phyloP scores from a whole-genome alignment of 2,888 invertebrate species.

The Hirtodrosophila cameraria region DNA sequence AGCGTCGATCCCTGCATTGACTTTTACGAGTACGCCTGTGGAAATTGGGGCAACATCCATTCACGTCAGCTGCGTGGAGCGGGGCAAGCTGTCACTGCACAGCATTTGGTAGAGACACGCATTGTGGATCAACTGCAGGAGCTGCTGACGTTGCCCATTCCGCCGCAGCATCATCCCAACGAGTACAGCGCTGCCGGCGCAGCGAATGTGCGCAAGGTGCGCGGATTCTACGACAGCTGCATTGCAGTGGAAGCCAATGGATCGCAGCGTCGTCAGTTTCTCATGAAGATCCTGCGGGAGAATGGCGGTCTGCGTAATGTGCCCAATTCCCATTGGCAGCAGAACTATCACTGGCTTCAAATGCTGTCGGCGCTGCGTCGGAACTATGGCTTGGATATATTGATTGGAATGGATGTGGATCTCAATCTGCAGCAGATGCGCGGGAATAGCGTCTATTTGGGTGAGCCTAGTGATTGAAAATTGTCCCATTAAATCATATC shows the following conservation, averaged over 20 bases:
- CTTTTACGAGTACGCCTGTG: slow-evolving; percentile 82
- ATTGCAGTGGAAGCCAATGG: slow-evolving; percentile 51
- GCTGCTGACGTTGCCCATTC: slow-evolving; percentile 53
- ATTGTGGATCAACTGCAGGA: slow-evolving; percentile 63
- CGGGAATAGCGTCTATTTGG: slow-evolving; percentile 73
- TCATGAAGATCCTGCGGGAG: slow-evolving; percentile 62
- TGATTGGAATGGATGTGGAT: slow-evolving; percentile 78
- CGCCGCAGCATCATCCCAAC: slow-evolving; percentile 39
- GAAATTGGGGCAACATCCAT: slow-evolving; percentile 75
- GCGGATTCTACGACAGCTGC: slow-evolving; percentile 77
- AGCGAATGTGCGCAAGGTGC: slow-evolving; percentile 63
- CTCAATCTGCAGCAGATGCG: slow-evolving; percentile 64
- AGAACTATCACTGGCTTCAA: slow-evolving; percentile 74
- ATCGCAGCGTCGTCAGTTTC: slow-evolving; percentile 62
- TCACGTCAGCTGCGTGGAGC: slow-evolving; percentile 41
- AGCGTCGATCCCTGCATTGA: slow-evolving; percentile 77
- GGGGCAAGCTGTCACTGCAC: slow-evolving; percentile 59
- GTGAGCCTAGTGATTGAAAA: slow-evolving; percentile 75
- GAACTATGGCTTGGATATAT: slow-evolving; percentile 78
- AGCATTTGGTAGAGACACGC: slow-evolving; percentile 53
- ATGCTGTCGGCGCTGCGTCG: slow-evolving; percentile 66
- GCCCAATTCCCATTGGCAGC: slow-evolving; percentile 70
- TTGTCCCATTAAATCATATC: too few species aligned
- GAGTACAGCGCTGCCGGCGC: slow-evolving; percentile 26
- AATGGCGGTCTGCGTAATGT: slow-evolving; percentile 74